Evolutionary conservation across 2,113 vertebrate genomes (phyloP).

Genomic region (Petrocephalus microphthalmus): DNA sequence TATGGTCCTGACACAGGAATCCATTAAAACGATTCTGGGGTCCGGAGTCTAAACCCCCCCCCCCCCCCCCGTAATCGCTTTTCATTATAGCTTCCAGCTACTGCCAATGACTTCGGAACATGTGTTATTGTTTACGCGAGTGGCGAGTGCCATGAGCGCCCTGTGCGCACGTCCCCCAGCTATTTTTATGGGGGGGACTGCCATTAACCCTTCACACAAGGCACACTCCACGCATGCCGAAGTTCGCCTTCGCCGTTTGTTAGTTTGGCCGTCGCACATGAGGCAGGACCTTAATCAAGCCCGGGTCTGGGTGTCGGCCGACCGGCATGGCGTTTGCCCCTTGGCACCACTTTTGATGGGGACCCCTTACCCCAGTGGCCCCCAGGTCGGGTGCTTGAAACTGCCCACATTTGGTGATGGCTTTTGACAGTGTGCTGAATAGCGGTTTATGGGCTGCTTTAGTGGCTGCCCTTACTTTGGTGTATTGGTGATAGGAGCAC

Average conservation of each 20-base stretch:
- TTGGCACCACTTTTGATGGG: not conserved
- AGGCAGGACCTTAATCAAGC: not conserved
- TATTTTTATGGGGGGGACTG: conserved; percentile 56
- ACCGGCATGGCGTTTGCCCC: not conserved
- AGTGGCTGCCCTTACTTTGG: conserved; percentile 7
- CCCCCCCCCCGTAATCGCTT: conserved; percentile 59
- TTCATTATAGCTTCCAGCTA: conserved; percentile 70
- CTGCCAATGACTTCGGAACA: conserved; percentile 63
- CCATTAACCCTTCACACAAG: conserved; percentile 53
- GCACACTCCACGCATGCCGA: not conserved
- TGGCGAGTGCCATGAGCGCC: conserved; percentile 59
- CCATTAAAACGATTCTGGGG: conserved; percentile 75
- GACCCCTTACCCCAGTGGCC: not conserved
- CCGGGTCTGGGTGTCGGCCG: not conserved
- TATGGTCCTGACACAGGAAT: conserved; percentile 72
- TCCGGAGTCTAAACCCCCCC: conserved; percentile 59
- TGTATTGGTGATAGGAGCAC: not conserved
- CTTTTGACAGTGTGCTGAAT: conserved; percentile 47
- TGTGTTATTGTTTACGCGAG: conserved; percentile 66
- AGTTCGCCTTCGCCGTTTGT: not conserved
- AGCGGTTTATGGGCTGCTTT: conserved; percentile 33
- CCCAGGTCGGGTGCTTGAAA: conserved; percentile 30
- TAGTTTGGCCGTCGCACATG: not conserved
- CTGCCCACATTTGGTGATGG: conserved; percentile 20
- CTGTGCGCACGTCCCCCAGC: conserved; percentile 58